These are phyloP conservation scores for Agapornis roseicollis DNA, from an alignment of 2,113 vertebrate genomes.

Conservation along the genomic window DNA sequence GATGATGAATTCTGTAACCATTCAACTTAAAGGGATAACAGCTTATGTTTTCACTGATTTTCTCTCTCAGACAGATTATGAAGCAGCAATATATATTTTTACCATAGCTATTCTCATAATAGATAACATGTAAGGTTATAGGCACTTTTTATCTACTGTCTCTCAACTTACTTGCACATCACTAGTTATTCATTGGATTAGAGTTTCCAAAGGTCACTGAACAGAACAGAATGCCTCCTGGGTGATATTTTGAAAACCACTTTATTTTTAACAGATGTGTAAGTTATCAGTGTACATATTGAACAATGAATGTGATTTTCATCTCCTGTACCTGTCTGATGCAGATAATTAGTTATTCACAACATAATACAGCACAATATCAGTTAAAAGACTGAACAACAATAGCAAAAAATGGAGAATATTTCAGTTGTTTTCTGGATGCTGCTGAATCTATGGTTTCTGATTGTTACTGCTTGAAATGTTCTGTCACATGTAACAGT, in stretches of 20 bases:
- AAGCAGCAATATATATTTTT: neutral
- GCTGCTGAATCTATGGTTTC: neutral
- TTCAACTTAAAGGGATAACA: neutral
- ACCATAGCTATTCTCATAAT: neutral
- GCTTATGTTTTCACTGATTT: neutral
- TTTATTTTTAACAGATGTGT: conserved; percentile 41
- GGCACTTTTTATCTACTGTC: neutral
- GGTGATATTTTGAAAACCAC: conserved; percentile 12
- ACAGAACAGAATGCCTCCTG: conserved; percentile 28
- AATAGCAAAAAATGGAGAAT: neutral
- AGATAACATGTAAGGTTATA: neutral
- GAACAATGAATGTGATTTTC: neutral
- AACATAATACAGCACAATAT: neutral
- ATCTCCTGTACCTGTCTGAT: neutral
- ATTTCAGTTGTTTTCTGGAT: conserved; percentile 12
- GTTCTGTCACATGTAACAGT: conserved; percentile 27
- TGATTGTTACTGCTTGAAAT: conserved; percentile 37
- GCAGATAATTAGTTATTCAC: conserved; percentile 3
- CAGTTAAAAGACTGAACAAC: neutral
- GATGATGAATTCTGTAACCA: neutral
- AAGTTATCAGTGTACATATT: neutral
- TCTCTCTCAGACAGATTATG: neutral
- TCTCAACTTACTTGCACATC: neutral
- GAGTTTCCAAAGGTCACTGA: conserved; percentile 67
- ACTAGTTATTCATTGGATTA: conserved; percentile 18